Base-by-base conservation (phyloP, 2,797 vertebrate genomes). In the Phylloscopus collybita region DNA sequence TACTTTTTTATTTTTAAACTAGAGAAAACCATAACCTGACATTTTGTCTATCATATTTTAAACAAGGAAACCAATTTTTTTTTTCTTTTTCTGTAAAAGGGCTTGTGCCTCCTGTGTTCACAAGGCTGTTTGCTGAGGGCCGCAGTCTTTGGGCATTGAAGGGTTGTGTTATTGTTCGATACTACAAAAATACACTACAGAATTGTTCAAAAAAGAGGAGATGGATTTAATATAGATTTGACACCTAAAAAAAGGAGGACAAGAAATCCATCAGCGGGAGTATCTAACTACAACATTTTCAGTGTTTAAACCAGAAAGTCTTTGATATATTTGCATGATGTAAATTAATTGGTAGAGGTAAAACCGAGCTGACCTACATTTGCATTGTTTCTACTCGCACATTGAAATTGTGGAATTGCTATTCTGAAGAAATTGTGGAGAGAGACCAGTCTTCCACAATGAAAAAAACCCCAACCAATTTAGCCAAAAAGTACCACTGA, bases 111-210 rank as follows among this genome's bases (percentile, higher is more conserved):
- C 89, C 51, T 95, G 98, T 98, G 98, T 98, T 99, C 98, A 88
- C 98, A 97, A 98, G 98, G 99, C 99, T 99, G 99, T 99, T 98
- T 99, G 99, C 98, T 97, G 91, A 98, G 99, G 99, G 98, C 98
- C 98, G 99, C 99, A 99, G 99, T 98, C 98, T 98, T 98, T 98
- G 98, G 98, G 98, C 99, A 98, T 99, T 99, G 99, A 99, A 99
- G 99, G 99, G 97, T 98, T 98, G 97, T 98, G 98, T 98, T 97
- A 98, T 98, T 95, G 97, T 98, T 96, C 97, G 97, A 97, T 83
- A 97, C 94, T 88, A 95, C 96, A 97, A 95, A 91, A 97, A 95
- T 83, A 96, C 95, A 96, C 97, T 96, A 97, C 95, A 96, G 89
- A 92, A 92, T 67, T 92, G 78, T 93, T 96, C 89, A 93, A 95